Evolutionary conservation across 2,888 invertebrate species (phyloP).

Genomic region (Heterodera filipjevi): DNA sequence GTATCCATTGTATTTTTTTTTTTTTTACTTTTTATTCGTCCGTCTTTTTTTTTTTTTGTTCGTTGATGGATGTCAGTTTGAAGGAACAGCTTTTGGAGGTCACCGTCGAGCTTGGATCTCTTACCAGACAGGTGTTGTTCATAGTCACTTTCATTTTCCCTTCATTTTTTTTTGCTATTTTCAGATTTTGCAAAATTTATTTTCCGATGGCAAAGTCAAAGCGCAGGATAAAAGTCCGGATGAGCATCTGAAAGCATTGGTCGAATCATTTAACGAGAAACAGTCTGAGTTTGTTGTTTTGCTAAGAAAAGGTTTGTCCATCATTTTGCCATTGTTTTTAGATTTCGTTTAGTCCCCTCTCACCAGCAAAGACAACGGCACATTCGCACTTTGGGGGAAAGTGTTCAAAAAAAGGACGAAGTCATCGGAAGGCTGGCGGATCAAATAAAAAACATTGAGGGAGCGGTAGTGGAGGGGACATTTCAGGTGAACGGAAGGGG

Average conservation of each 20-base stretch:
- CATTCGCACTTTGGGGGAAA: constrained; percentile 44
- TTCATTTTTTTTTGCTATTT: constrained; percentile 21
- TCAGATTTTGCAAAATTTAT: constrained; percentile 47
- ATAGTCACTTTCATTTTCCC: neutral
- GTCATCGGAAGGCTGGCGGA: constrained; percentile 47
- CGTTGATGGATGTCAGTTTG: constrained; percentile 34
- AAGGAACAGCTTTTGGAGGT: constrained; percentile 48
- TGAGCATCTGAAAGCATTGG: constrained; percentile 37
- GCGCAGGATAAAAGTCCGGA: constrained; percentile 29
- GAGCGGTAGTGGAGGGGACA: constrained; percentile 46
- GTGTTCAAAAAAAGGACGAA: constrained; percentile 47
- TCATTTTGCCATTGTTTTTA: neutral
- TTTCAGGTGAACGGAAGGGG: constrained; percentile 42
- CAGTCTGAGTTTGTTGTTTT: constrained; percentile 39
- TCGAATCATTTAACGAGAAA: constrained; percentile 44
- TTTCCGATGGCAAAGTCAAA: constrained; percentile 40
- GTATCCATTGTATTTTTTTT: neutral
- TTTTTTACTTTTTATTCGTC: neutral
- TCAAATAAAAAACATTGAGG: constrained; percentile 50
- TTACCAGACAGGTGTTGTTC: constrained; percentile 46
- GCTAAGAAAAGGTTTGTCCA: constrained; percentile 30
- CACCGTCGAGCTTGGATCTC: constrained; percentile 48
- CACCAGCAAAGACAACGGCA: constrained; percentile 53
- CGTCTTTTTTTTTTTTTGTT: neutral
- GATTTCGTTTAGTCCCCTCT: constrained; percentile 41